phyloP scores from a whole-genome alignment of 2,888 invertebrate genomes.

The Acanthococcus lagerstroemiae region DNA sequence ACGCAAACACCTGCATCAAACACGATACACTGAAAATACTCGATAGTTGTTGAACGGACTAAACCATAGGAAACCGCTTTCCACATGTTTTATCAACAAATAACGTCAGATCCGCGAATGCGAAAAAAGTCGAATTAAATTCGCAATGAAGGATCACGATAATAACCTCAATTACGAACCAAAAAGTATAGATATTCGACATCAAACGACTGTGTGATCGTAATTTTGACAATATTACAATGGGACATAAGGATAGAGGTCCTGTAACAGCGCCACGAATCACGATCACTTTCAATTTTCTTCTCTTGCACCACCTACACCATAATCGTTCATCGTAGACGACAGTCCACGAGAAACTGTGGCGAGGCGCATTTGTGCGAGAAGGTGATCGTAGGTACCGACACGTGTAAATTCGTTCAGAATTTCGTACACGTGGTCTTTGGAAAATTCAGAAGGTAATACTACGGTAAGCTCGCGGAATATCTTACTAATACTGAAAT shows the following conservation, averaged over 20 bases:
- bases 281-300: conserved; percentile 6
- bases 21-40: neutral
- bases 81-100: too few species aligned
- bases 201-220: neutral
- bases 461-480: neutral
- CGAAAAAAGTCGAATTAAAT: neutral
- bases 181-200: neutral
- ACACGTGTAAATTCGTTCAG: too few species aligned
- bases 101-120: too few species aligned
- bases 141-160: neutral
- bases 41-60: neutral
- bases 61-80: neutral
- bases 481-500: neutral
- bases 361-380: conserved; percentile 24
- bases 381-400: too few species aligned
- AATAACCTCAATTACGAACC: neutral
- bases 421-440: neutral
- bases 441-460: neutral
- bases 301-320: conserved; percentile 14
- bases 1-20: conserved; percentile 82
- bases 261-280: conserved; percentile 51
- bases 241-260: conserved; percentile 73
- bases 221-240: conserved; percentile 45
- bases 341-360: conserved; percentile 1
- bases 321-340: neutral